phyloP scores from a whole-genome alignment of 2,888 invertebrate genomes.

The Erpobdella octoculata region DNA sequence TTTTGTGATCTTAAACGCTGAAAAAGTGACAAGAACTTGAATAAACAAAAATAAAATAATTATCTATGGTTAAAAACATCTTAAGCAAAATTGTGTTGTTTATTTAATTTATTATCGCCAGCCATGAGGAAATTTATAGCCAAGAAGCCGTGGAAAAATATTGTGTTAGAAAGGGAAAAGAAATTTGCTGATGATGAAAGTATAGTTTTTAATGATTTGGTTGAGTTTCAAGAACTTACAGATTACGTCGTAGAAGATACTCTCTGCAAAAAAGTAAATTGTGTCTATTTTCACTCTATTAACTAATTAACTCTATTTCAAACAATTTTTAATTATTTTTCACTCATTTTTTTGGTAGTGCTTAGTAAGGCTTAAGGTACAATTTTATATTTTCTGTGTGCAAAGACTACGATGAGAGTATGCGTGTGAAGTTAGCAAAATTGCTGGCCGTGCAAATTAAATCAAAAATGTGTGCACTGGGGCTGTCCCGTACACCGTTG shows the following conservation, averaged over 20 bases:
- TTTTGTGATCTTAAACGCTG: too few relatives aligned
- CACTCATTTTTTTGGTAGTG: neutral
- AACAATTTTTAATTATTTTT: neutral
- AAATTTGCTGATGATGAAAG: neutral
- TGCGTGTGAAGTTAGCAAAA: too few relatives aligned
- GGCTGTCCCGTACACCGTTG: too few relatives aligned
- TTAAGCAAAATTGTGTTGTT: too few relatives aligned
- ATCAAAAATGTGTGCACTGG: too few relatives aligned
- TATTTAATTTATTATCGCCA: neutral
- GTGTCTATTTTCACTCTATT: neutral
- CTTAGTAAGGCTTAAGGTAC: too few relatives aligned
- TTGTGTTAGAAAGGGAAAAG: neutral
- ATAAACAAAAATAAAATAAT: too few relatives aligned
- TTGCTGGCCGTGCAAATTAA: too few relatives aligned
- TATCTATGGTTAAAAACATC: too few relatives aligned
- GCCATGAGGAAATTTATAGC: neutral
- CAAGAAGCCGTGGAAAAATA: neutral
- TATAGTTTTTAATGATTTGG: conserved; percentile 20
- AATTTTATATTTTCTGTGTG: too few relatives aligned
- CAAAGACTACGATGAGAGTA: too few relatives aligned
- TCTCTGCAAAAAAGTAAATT: neutral
- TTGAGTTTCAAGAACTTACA: conserved; percentile 21
- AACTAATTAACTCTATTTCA: neutral
- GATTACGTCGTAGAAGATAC: conserved; percentile 16
- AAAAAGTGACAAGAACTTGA: too few relatives aligned